These are phyloP conservation scores for Sialis lutaria DNA, from an alignment of 2,888 invertebrate species.

Conservation along the genomic window DNA sequence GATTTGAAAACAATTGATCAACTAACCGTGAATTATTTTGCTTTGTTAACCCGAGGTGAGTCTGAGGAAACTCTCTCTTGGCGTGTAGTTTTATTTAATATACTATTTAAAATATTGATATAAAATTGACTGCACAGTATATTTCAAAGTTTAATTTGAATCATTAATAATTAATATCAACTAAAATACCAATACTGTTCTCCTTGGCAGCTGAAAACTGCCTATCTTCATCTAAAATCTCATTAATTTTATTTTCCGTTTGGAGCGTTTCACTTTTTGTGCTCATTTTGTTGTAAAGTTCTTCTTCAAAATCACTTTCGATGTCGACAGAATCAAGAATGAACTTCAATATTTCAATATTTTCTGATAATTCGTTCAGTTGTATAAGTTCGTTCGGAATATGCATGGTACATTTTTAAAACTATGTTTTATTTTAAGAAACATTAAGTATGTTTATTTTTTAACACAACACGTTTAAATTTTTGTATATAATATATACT, in stretches of 20 bases:
- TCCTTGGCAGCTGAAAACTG: background rate
- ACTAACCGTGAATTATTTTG: too few relatives aligned
- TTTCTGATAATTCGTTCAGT: conserved; percentile 3
- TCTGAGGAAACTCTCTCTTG: too few relatives aligned
- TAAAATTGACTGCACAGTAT: too few relatives aligned
- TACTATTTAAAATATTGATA: too few relatives aligned
- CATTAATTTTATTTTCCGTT: conserved; percentile 9
- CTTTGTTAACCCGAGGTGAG: too few relatives aligned
- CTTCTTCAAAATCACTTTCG: background rate
- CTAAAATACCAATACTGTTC: background rate
- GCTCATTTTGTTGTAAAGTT: background rate
- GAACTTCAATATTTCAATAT: conserved; percentile 8
- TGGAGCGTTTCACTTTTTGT: conserved; percentile 6
- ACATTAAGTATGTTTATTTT: too few relatives aligned
- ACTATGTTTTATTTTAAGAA: background rate
- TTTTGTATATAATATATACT: too few relatives aligned
- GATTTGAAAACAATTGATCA: too few relatives aligned
- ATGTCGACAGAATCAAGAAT: conserved; percentile 8
- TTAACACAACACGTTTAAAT: too few relatives aligned
- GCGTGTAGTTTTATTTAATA: too few relatives aligned
- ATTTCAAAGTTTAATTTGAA: too few relatives aligned
- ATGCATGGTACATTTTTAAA: background rate
- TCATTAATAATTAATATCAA: too few relatives aligned
- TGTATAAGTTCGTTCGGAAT: background rate
- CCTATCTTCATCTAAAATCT: conserved; percentile 5